Conservation (phyloP, 2,113 vertebrate genomes). For the Prunella fulvescens region DNA sequence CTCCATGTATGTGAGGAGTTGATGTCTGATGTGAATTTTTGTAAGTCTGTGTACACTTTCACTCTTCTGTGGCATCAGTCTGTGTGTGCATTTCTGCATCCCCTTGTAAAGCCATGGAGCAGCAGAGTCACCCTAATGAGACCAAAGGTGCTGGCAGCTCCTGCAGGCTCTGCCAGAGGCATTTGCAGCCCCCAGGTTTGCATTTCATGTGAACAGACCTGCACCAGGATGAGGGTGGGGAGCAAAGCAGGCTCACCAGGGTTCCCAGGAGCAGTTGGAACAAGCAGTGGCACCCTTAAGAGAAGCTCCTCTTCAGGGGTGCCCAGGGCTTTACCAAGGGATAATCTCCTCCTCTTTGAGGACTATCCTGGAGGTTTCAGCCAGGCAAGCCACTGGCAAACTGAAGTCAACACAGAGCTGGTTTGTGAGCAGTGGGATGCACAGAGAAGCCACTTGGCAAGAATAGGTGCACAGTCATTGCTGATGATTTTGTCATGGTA, state of each 20-base stretch:
- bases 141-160: not conserved
- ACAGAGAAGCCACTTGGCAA: not conserved
- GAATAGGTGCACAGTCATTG: not conserved
- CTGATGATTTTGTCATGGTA: not conserved
- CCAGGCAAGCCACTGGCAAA: not conserved
- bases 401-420: not conserved
- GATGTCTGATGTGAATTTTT: not conserved
- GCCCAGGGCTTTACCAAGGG: not conserved
- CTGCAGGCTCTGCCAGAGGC: not conserved
- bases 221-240: no score
- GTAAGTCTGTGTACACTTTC: not conserved
- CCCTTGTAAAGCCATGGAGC: not conserved
- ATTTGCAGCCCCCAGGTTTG: rapidly evolving
- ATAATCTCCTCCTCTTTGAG: not conserved
- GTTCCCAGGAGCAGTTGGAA: not conserved
- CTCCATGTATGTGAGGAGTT: not conserved
- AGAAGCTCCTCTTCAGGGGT: not conserved
- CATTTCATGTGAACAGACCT: not conserved
- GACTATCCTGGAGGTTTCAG: not conserved
- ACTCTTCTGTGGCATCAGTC: not conserved
- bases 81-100: not conserved
- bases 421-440: not conserved
- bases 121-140: rapidly evolving
- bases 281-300: not conserved
- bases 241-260: not conserved